Conservation (phyloP, 92 coral and sea anemone species). For the Muricea muricata region DNA sequence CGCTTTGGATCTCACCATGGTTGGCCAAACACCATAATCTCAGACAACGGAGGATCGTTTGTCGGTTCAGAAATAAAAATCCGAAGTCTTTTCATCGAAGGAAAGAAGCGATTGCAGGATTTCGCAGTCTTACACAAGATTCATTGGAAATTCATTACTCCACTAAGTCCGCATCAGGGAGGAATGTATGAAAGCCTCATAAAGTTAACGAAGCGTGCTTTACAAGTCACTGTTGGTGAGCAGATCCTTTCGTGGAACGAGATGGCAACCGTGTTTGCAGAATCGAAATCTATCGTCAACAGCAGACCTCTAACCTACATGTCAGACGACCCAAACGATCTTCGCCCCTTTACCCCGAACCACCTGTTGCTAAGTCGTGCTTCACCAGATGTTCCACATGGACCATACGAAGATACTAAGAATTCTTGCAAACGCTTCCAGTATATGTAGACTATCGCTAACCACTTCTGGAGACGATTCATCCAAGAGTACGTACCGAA, state of each 20-base stretch:
- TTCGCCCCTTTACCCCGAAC: constrained; percentile 52
- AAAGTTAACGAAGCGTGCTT: too few relatives aligned
- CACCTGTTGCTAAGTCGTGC: constrained; percentile 46
- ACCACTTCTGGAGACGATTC: constrained; percentile 60
- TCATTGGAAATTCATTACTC: too few relatives aligned
- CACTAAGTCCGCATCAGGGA: too few relatives aligned
- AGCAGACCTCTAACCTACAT: constrained; percentile 54
- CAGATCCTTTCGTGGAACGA: too few relatives aligned
- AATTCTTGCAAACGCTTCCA: constrained; percentile 53
- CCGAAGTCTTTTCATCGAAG: constrained; percentile 34
- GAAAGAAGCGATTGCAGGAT: constrained; percentile 44
- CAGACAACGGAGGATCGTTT: constrained; percentile 61
- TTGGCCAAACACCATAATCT: too few relatives aligned
- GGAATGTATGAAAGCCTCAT: too few relatives aligned
- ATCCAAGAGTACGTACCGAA: constrained; percentile 41
- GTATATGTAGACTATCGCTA: constrained; percentile 53
- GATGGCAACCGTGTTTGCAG: constrained; percentile 40
- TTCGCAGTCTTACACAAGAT: constrained; percentile 57
- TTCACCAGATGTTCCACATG: constrained; percentile 33
- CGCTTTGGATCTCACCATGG: constrained; percentile 54
- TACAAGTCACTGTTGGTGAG: too few relatives aligned
- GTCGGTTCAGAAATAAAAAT: constrained; percentile 60
- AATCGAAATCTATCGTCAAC: constrained; percentile 49
- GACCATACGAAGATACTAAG: constrained; percentile 59
- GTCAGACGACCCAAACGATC: too few relatives aligned